Percentiles rank a stretch among this genome's conserved stretches.
Evolutionary conservation across 2,113 vertebrate species (phyloP).

Genomic region (Arizona elegans): DNA sequence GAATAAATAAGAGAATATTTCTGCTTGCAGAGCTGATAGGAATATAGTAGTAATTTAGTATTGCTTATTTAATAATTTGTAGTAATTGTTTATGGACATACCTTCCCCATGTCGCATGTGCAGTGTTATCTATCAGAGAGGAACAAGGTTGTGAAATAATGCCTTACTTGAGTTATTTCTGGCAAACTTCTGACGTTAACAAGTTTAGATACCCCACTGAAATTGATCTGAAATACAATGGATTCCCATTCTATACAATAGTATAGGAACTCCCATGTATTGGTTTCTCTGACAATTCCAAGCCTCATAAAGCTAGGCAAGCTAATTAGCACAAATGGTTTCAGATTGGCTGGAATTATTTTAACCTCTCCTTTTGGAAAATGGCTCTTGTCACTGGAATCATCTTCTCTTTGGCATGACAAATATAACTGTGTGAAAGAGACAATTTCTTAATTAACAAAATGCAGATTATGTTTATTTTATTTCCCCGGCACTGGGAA

Average conservation of each 20-base stretch:
- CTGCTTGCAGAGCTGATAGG: background rate
- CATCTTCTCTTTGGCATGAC: background rate
- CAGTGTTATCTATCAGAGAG: background rate
- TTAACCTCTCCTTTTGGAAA: background rate
- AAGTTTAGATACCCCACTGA: background rate
- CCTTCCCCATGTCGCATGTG: background rate
- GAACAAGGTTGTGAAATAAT: background rate
- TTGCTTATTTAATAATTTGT: background rate
- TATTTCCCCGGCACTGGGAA: background rate
- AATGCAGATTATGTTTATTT: background rate
- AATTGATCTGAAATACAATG: background rate
- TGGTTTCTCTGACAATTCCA: background rate
- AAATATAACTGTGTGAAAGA: background rate
- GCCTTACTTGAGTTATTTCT: background rate
- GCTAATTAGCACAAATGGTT: background rate
- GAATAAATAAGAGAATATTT: background rate
- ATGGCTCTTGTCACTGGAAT: background rate
- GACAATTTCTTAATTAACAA: background rate
- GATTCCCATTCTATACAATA: background rate
- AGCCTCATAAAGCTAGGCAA: background rate
- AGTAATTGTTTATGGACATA: background rate
- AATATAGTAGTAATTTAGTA: background rate
- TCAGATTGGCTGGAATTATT: background rate
- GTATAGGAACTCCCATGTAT: background rate
- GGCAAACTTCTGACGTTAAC: background rate